Conservation (phyloP, 2,797 vertebrate species). For the Odontamblyopus lacepedii region DNA sequence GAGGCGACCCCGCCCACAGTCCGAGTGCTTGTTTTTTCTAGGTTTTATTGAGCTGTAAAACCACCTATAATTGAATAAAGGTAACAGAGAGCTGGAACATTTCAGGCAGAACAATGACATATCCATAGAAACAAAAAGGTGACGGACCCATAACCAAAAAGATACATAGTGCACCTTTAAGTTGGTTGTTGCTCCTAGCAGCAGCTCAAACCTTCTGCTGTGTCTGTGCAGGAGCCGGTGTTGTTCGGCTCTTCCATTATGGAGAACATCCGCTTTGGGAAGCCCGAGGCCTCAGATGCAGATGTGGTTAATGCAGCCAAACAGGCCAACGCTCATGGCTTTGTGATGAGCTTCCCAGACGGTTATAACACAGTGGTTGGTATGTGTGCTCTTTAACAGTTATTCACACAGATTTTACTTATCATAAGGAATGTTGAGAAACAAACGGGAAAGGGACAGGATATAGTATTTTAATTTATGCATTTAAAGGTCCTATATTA, state of each 20-base stretch:
- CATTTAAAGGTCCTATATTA: neutral
- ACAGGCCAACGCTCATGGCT: slow-evolving; percentile 89
- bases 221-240: slow-evolving; percentile 85
- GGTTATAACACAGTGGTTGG: slow-evolving; percentile 90
- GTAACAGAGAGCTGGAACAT: no score
- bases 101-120: no score
- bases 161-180: no score
- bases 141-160: no score
- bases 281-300: slow-evolving; percentile 82
- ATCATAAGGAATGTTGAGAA: neutral
- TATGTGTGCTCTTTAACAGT: slow-evolving; percentile 58
- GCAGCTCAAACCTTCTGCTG: neutral
- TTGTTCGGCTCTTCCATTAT: slow-evolving; percentile 90
- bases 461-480: neutral
- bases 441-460: neutral
- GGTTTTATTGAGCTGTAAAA: no score
- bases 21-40: no score
- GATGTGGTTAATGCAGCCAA: slow-evolving; percentile 86
- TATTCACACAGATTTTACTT: neutral
- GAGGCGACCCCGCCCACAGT: no score
- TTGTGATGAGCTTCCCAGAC: slow-evolving; percentile 89
- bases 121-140: no score
- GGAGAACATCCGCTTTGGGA: slow-evolving; percentile 97
- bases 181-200: neutral
- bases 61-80: no score